These are phyloP conservation scores for Ormyrus labotus DNA, from an alignment of 2,888 invertebrate genomes.

Conservation along the genomic window DNA sequence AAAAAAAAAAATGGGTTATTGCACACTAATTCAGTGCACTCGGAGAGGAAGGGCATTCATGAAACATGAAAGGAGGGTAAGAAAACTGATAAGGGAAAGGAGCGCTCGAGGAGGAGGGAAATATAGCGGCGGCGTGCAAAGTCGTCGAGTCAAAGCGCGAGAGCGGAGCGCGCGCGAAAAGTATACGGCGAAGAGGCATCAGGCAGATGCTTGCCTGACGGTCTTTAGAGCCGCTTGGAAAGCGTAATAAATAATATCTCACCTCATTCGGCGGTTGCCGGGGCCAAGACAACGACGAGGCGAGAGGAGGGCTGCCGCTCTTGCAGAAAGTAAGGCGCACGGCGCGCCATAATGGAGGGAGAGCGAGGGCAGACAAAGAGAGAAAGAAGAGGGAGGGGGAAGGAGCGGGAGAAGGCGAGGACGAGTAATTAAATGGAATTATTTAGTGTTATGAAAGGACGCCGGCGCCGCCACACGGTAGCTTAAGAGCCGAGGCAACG, in stretches of 20 bases:
- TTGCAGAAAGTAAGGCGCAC: not conserved
- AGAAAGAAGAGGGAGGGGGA: constrained; percentile 14
- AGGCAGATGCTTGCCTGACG: constrained; percentile 39
- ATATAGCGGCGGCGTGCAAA: not conserved
- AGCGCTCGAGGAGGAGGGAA: not conserved
- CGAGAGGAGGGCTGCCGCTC: not conserved
- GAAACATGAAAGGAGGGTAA: constrained; percentile 30
- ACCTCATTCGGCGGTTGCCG: constrained; percentile 58
- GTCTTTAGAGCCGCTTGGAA: constrained; percentile 56
- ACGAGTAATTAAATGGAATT: constrained; percentile 70
- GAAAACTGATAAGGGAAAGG: constrained; percentile 35
- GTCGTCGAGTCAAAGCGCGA: not conserved
- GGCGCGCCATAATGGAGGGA: not conserved
- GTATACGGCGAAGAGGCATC: not conserved
- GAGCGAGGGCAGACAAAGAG: constrained; percentile 16
- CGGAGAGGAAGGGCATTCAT: constrained; percentile 7
- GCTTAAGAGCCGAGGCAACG: constrained; percentile 18
- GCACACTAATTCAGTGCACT: constrained; percentile 28
- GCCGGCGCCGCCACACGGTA: constrained; percentile 57
- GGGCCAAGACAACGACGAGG: constrained; percentile 1
- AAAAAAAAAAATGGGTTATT: constrained; percentile 24
- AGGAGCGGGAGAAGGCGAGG: constrained; percentile 58
- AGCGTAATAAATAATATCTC: constrained; percentile 67
- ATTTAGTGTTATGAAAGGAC: constrained; percentile 67
- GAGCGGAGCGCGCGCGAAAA: constrained; percentile 13